These are phyloP conservation scores for Petrocephalus zakoni DNA, from an alignment of 2,113 vertebrate genomes.

Conservation along the genomic window DNA sequence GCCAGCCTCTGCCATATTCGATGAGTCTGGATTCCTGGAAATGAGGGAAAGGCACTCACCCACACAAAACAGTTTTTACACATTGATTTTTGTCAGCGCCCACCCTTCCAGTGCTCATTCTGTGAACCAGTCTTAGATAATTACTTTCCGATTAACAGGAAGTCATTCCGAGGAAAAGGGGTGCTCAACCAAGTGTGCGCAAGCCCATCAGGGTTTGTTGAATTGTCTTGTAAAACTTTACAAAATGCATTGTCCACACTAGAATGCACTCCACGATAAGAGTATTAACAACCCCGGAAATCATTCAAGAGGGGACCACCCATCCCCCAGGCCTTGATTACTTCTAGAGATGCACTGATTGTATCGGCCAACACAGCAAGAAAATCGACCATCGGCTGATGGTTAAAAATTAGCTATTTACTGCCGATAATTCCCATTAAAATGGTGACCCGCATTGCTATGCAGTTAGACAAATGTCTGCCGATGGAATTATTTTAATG, in stretches of 20 bases:
- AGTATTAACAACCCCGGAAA: neutral
- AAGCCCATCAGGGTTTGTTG: neutral
- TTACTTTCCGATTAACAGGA: neutral
- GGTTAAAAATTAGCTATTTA: no score
- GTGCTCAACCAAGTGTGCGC: neutral
- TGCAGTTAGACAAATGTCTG: no score
- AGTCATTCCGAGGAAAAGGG: neutral
- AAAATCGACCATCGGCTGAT: no score
- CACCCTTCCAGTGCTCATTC: neutral
- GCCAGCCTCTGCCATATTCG: neutral
- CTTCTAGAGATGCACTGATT: no score
- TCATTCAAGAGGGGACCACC: neutral
- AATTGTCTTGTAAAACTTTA: neutral
- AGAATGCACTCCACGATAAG: neutral
- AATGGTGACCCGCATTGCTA: no score
- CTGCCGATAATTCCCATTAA: no score
- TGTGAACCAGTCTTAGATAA: neutral
- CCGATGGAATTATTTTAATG: no score
- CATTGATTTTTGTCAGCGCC: neutral
- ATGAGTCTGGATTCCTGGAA: neutral
- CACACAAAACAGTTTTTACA: neutral
- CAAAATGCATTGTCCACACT: neutral
- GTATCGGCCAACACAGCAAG: no score
- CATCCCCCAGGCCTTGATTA: neutral
- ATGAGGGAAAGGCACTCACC: neutral